phyloP scores from a whole-genome alignment of 2,888 invertebrate species.

The Ceramica pisi region DNA sequence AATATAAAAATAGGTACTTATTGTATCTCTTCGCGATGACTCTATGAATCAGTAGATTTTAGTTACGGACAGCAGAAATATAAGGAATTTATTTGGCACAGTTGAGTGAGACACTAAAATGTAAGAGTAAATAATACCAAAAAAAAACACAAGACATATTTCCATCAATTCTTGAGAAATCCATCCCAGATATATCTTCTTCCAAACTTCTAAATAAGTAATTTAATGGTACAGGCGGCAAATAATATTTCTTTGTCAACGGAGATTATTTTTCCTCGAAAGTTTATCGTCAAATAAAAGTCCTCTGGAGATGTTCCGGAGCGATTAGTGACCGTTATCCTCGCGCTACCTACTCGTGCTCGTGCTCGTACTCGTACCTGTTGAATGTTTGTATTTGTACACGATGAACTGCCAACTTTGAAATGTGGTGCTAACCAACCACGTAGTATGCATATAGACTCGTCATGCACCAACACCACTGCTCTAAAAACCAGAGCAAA shows the following conservation, averaged over 20 bases:
- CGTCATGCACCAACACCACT: too few species aligned
- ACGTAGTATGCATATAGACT: too few species aligned
- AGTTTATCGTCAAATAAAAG: constrained; percentile 12
- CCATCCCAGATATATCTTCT: too few species aligned
- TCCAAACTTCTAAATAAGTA: not conserved
- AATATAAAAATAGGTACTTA: too few species aligned
- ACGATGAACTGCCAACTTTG: not conserved
- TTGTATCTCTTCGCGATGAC: too few species aligned
- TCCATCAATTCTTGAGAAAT: not conserved
- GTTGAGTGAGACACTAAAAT: too few species aligned
- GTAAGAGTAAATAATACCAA: too few species aligned
- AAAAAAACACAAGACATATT: too few species aligned
- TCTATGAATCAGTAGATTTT: too few species aligned
- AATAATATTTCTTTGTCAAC: not conserved
- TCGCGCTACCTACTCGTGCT: not conserved
- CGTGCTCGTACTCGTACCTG: not conserved
- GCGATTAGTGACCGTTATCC: not conserved
- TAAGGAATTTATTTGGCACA: too few species aligned
- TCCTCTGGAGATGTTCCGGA: not conserved
- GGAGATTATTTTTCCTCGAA: not conserved
- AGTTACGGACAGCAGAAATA: too few species aligned
- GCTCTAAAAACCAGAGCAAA: too few species aligned
- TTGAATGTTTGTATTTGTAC: constrained; percentile 4
- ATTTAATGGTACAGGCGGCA: not conserved
- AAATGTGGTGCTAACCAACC: not conserved